A percentile compares a stretch with the other conserved stretches of the same genome.
These are phyloP conservation scores for Mesembrinibis cayennensis DNA, from an alignment of 2,113 vertebrate species.

Conservation along the genomic window DNA sequence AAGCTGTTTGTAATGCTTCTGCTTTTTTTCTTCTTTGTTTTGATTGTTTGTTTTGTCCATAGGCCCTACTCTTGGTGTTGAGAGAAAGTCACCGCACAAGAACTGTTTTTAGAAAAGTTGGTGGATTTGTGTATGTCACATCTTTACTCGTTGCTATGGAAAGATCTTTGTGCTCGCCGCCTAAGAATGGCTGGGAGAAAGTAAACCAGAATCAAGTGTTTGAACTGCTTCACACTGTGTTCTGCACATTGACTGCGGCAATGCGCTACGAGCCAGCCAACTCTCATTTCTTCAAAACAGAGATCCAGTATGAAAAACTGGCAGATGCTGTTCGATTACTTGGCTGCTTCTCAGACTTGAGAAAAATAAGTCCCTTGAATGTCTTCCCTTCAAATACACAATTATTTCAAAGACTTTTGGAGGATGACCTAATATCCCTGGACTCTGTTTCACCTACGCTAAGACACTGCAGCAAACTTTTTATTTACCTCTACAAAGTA, in stretches of 20 bases:
- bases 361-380: slow-evolving; percentile 85
- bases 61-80: slow-evolving; percentile 90
- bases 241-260: slow-evolving; percentile 94
- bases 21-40: neutral
- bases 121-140: slow-evolving; percentile 96
- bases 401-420: slow-evolving; percentile 92
- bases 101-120: slow-evolving; percentile 96
- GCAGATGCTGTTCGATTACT: slow-evolving; percentile 94
- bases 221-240: slow-evolving; percentile 91
- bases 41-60: neutral
- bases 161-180: slow-evolving; percentile 86
- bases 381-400: slow-evolving; percentile 92
- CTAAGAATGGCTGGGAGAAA: slow-evolving; percentile 90
- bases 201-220: slow-evolving; percentile 95
- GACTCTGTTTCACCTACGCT: slow-evolving; percentile 90
- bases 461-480: slow-evolving; percentile 95
- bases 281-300: slow-evolving; percentile 95
- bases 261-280: slow-evolving; percentile 99
- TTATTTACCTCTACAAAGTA: slow-evolving; percentile 98
- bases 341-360: slow-evolving; percentile 93
- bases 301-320: slow-evolving; percentile 98
- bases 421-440: slow-evolving; percentile 82
- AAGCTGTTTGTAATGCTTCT: neutral
- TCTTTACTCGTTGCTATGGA: slow-evolving; percentile 98
- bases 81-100: slow-evolving; percentile 95